Evolutionary conservation across 53 echinoderm and acorn worm species (phyloP).

Genomic region (Hippasteria phrygiana): DNA sequence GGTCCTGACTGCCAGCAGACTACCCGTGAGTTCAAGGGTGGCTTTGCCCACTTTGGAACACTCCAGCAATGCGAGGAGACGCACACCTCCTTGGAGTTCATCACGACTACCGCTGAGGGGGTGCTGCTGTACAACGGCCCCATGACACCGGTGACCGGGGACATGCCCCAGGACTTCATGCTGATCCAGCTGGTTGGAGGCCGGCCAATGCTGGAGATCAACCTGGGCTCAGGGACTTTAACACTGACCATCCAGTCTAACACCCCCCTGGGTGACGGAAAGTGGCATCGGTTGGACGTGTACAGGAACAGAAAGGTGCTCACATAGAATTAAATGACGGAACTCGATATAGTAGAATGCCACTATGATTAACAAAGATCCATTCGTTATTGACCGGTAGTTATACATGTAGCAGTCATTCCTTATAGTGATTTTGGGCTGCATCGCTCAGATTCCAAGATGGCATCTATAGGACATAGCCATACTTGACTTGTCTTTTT

Average conservation of each 20-base stretch:
- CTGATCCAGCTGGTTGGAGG: slow-evolving; percentile 78
- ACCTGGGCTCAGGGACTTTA: slow-evolving; percentile 80
- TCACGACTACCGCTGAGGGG: slow-evolving; percentile 80
- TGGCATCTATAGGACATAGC: too few relatives aligned
- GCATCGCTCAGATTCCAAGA: too few relatives aligned
- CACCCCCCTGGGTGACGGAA: slow-evolving; percentile 61
- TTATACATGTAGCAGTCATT: too few relatives aligned
- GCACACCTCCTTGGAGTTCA: slow-evolving; percentile 88
- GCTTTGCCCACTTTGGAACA: slow-evolving; percentile 85
- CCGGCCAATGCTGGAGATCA: slow-evolving; percentile 75
- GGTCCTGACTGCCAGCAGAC: slow-evolving; percentile 94
- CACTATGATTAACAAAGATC: too few relatives aligned
- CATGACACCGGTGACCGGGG: slow-evolving; percentile 50
- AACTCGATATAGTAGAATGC: too few relatives aligned
- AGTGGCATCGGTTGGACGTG: slow-evolving; percentile 94
- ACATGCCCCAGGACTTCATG: slow-evolving; percentile 84
- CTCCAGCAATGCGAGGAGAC: slow-evolving; percentile 91
- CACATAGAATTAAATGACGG: too few relatives aligned
- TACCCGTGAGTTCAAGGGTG: slow-evolving; percentile 83
- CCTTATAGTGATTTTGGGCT: too few relatives aligned
- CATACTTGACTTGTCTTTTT: too few relatives aligned
- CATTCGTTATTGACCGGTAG: too few relatives aligned
- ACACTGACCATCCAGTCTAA: slow-evolving; percentile 66
- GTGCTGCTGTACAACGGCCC: slow-evolving; percentile 96
- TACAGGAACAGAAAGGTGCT: slow-evolving; percentile 86